These are phyloP conservation scores for Sebastes minor DNA, from an alignment of 2,797 vertebrate species.

Conservation along the genomic window DNA sequence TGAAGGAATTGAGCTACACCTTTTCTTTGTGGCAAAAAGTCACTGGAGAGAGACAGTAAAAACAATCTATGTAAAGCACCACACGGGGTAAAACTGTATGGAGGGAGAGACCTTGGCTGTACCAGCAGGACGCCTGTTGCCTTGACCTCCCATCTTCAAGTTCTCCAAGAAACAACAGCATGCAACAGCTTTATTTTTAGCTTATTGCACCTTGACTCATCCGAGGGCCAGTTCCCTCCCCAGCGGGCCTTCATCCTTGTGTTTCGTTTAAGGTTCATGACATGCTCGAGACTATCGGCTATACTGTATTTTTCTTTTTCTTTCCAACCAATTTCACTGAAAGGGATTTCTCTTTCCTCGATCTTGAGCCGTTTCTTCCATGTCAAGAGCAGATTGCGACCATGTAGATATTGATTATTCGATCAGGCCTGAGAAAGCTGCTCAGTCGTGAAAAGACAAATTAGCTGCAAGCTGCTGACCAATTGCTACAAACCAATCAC, in stretches of 20 bases:
- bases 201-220: slow-evolving; percentile 41
- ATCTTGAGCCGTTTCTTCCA: slow-evolving; percentile 41
- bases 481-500: slow-evolving; percentile 77
- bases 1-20: neutral
- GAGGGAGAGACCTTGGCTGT: slow-evolving; percentile 49
- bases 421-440: slow-evolving; percentile 73
- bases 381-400: slow-evolving; percentile 75
- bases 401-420: slow-evolving; percentile 80
- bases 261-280: slow-evolving; percentile 11
- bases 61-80: slow-evolving; percentile 4
- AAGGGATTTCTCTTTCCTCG: slow-evolving; percentile 43
- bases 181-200: slow-evolving; percentile 30
- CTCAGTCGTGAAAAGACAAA: slow-evolving; percentile 82
- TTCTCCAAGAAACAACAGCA: slow-evolving; percentile 28
- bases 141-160: slow-evolving; percentile 56
- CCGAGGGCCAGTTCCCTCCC: neutral
- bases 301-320: neutral
- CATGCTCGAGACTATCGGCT: neutral
- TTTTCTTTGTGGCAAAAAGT: neutral
- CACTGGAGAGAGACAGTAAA: neutral
- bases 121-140: slow-evolving; percentile 55
- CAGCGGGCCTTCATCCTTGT: slow-evolving; percentile 37
- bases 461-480: slow-evolving; percentile 82
- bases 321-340: slow-evolving; percentile 29
- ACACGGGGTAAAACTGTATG: slow-evolving; percentile 14